Evolutionary conservation across 2,888 invertebrate genomes (phyloP).

Genomic region (Xylocampa areola): DNA sequence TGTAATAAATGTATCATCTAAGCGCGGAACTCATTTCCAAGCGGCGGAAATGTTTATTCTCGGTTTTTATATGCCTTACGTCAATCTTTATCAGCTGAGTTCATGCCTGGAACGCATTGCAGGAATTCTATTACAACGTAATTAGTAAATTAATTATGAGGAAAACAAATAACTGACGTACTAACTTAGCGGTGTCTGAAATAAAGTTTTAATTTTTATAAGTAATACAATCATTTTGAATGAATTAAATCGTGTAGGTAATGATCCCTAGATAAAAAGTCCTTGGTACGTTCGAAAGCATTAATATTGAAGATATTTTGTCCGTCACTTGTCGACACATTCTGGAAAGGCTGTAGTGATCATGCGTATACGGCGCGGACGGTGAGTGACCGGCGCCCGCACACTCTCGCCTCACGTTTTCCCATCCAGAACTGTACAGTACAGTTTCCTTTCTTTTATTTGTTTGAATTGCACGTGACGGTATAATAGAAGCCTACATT

Average conservation of each 20-base stretch:
- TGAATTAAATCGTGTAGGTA: too few relatives aligned
- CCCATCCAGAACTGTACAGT: slow-evolving; percentile 45
- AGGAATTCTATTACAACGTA: slow-evolving; percentile 12
- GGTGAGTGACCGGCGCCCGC: slow-evolving; percentile 74
- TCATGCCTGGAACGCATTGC: slow-evolving; percentile 25
- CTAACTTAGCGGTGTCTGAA: slow-evolving; percentile 11
- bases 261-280: slow-evolving; percentile 1
- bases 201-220: slow-evolving; percentile 5
- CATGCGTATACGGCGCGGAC: slow-evolving; percentile 45
- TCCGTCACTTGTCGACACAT: slow-evolving; percentile 55
- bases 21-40: slow-evolving; percentile 8
- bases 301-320: slow-evolving; percentile 56
- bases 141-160: slow-evolving; percentile 22
- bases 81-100: slow-evolving; percentile 38
- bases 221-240: too few relatives aligned
- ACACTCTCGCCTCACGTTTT: slow-evolving; percentile 64
- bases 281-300: slow-evolving; percentile 14
- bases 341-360: slow-evolving; percentile 42
- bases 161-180: slow-evolving; percentile 30
- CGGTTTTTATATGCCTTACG: slow-evolving; percentile 15
- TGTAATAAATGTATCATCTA: slow-evolving; percentile 1
- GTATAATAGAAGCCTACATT: slow-evolving; percentile 62
- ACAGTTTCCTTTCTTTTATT: slow-evolving; percentile 62
- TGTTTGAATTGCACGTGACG: slow-evolving; percentile 67
- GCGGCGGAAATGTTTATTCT: slow-evolving; percentile 21